phyloP scores from a whole-genome alignment of 2,888 invertebrate genomes.

The Catocala nupta region DNA sequence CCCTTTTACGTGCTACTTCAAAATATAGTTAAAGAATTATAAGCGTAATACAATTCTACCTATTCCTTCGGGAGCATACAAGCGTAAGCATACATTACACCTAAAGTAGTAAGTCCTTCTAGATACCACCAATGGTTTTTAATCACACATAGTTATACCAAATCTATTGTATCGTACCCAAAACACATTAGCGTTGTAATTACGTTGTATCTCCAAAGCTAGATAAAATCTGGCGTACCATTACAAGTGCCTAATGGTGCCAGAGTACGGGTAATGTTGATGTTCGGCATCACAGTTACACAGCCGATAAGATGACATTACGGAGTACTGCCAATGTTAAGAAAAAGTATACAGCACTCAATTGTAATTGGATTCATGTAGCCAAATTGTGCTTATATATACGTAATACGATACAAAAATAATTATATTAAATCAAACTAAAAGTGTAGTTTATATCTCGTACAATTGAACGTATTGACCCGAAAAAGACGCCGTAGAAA shows the following conservation, averaged over 20 bases:
- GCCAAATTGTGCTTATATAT: conserved; percentile 2
- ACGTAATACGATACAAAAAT: background rate
- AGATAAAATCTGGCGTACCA: conserved; percentile 28
- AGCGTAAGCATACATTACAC: no score
- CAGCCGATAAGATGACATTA: conserved; percentile 33
- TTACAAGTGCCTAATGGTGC: conserved; percentile 50
- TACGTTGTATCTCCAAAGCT: conserved; percentile 42
- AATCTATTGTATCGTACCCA: conserved; percentile 33
- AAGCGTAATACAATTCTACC: no score
- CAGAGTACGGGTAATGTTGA: conserved; percentile 31
- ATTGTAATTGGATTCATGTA: conserved; percentile 6
- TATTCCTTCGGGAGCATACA: no score
- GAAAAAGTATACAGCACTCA: conserved; percentile 5
- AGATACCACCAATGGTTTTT: conserved; percentile 2
- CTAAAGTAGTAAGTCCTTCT: no score
- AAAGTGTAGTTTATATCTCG: no score
- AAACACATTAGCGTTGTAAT: conserved; percentile 51
- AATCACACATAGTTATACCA: conserved; percentile 11
- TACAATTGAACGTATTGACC: no score
- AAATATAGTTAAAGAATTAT: no score
- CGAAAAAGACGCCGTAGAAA: no score
- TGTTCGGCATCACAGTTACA: conserved; percentile 30
- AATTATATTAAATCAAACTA: no score
- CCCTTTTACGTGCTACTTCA: no score
- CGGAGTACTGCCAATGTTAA: conserved; percentile 27